Evolutionary conservation across 37 sponge, comb jelly and placozoan genomes (phyloP), one percentile per base, ranked within the genome.

Genomic region (Agelas oroides): DNA sequence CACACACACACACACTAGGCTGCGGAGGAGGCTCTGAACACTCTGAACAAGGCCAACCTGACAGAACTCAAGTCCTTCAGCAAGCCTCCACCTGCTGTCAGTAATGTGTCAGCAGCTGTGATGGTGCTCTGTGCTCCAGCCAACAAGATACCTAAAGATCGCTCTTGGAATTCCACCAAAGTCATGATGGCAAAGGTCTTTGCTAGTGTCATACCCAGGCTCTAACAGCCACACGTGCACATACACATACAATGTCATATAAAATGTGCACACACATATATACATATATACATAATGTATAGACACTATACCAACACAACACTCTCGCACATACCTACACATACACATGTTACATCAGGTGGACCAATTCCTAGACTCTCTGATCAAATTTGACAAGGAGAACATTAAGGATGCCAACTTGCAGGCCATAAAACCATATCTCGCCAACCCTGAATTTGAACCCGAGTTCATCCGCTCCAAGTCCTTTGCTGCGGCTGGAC

Each of bases 31-130:
- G 99, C 99, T 53, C 77, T 98, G 84, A 92, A 98, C 84, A 98
- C 99, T 8, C 89, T 98, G 38, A 98, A 98, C 91, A 98, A 98
- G 63, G 88, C 65, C 56, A 98, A 98, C 75, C 81, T 98, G 76
- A 98, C 96, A 19, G 99, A 98, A 63, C 61, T 98, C 84, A 98
- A 98, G 76, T 96, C 99, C 16, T 98, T 98, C 77, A 92, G 96
- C 34, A 96, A 98, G 83, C 99, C 99, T 30, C 96, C 99, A 8
- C 96, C 94, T 18, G 95, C 95, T 65, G 99, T 98, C 19, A 84
- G 92, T 65, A 98, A 92, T 35, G 99, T 98, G 36, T 82, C 89
- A 21, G 96, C 96, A 56, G 99, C 96, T 60, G 96, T 96, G 53
- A 89, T 98, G 94, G 92, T 96, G 13, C 89, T 98, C 5, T 53